Conservation (phyloP, 2,113 vertebrate genomes). For the Camelus bactrianus region DNA sequence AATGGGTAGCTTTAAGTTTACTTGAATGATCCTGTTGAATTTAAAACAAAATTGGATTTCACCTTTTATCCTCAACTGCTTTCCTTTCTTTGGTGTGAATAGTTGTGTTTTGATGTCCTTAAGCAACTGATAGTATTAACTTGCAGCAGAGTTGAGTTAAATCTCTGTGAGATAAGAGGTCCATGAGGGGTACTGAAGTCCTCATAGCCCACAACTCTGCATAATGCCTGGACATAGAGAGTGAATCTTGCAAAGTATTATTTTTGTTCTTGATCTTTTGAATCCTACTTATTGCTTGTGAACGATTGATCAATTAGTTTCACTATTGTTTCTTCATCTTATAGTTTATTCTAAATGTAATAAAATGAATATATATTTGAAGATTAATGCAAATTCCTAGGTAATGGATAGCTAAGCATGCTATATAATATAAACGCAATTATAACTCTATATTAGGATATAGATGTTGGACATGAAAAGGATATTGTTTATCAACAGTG, state of each 20-base stretch:
- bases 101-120: neutral
- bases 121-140: neutral
- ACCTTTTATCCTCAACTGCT: neutral
- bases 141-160: neutral
- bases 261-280: neutral
- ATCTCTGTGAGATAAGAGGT: neutral
- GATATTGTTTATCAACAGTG: neutral
- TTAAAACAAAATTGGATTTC: neutral
- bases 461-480: neutral
- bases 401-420: neutral
- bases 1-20: neutral
- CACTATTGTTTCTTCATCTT: neutral
- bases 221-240: neutral
- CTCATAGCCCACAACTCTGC: neutral
- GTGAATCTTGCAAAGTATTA: neutral
- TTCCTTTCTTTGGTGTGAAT: neutral
- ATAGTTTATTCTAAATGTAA: neutral
- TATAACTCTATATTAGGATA: neutral
- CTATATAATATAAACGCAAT: neutral
- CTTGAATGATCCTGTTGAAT: neutral
- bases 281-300: neutral
- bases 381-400: neutral
- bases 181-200: fast-evolving
- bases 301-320: neutral
- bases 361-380: neutral